Percentiles rank a stretch among this genome's conserved stretches.
Evolutionary conservation across 2,113 vertebrate species (phyloP).

Genomic region (Cyprinodon tularosa): DNA sequence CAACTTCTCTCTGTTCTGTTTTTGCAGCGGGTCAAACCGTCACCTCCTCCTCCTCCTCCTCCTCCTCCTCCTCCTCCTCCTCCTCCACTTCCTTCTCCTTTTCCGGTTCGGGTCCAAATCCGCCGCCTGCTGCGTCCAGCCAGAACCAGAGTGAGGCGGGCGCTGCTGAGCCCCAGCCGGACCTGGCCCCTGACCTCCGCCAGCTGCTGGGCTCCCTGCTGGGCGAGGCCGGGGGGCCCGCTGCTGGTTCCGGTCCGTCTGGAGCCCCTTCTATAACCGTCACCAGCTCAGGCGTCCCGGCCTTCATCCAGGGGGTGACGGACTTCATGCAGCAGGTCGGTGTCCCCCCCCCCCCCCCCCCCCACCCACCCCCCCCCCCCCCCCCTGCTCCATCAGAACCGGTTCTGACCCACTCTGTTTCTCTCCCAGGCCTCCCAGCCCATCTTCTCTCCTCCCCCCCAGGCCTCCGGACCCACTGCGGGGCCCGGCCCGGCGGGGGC

Average conservation of each 20-base stretch:
- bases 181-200: constrained; percentile 69
- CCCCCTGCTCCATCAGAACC: constrained; percentile 25
- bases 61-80: constrained; percentile 56
- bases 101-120: constrained; percentile 52
- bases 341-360: constrained; percentile 42
- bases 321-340: constrained; percentile 87
- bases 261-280: constrained; percentile 86
- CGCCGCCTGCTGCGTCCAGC: constrained; percentile 21
- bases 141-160: constrained; percentile 34
- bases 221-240: constrained; percentile 75
- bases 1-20: constrained; percentile 12
- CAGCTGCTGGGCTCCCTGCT: constrained; percentile 88
- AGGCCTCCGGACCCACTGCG: constrained; percentile 26
- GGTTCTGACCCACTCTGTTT: not conserved
- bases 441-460: constrained; percentile 67
- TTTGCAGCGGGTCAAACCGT: constrained; percentile 62
- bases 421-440: constrained; percentile 68
- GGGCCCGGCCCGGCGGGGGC: constrained; percentile 32
- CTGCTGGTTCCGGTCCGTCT: constrained; percentile 38
- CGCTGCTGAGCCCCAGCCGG: constrained; percentile 54
- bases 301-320: constrained; percentile 88
- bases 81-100: constrained; percentile 59
- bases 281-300: constrained; percentile 86
- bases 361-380: constrained; percentile 52
- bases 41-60: constrained; percentile 57